These are phyloP conservation scores for Pristionchus exspectatus DNA, from an alignment of 2,888 invertebrate genomes.

Conservation along the genomic window DNA sequence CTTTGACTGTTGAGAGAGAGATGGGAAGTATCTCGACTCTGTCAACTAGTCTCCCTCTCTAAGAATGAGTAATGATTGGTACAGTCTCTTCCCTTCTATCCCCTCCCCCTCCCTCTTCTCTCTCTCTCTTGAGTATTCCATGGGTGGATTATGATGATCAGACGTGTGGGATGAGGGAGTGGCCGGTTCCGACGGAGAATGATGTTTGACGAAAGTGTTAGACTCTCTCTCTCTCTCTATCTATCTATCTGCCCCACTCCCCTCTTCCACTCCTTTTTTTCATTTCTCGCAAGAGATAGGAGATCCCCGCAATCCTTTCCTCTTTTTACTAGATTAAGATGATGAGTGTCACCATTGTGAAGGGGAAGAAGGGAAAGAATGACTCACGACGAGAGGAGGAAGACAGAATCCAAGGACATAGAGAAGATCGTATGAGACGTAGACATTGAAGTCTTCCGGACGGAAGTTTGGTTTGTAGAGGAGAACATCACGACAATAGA, in stretches of 20 bases:
- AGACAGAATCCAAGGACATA: constrained; percentile 77
- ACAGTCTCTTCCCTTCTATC: neutral
- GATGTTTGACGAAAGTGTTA: constrained; percentile 54
- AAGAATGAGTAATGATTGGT: constrained; percentile 47
- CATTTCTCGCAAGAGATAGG: neutral
- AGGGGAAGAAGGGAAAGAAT: neutral
- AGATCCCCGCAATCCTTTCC: neutral
- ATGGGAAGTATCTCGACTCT: neutral
- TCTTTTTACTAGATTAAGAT: constrained; percentile 29
- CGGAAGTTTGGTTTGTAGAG: constrained; percentile 78
- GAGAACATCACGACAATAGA: constrained; percentile 77
- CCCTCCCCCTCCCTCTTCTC: neutral
- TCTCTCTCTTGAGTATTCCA: constrained; percentile 1
- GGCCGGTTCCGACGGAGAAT: constrained; percentile 44
- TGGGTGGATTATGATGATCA: constrained; percentile 37
- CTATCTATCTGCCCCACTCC: neutral
- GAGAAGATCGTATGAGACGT: constrained; percentile 76
- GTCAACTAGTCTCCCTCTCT: neutral
- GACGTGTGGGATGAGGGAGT: constrained; percentile 42
- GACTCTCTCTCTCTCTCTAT: constrained; percentile 40
- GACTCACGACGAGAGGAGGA: constrained; percentile 77
- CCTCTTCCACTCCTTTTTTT: constrained; percentile 35
- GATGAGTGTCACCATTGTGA: neutral
- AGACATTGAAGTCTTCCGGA: constrained; percentile 78
- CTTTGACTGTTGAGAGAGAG: constrained; percentile 9